Conservation (phyloP, 2,888 invertebrate genomes). For the Dryococelus australis region DNA sequence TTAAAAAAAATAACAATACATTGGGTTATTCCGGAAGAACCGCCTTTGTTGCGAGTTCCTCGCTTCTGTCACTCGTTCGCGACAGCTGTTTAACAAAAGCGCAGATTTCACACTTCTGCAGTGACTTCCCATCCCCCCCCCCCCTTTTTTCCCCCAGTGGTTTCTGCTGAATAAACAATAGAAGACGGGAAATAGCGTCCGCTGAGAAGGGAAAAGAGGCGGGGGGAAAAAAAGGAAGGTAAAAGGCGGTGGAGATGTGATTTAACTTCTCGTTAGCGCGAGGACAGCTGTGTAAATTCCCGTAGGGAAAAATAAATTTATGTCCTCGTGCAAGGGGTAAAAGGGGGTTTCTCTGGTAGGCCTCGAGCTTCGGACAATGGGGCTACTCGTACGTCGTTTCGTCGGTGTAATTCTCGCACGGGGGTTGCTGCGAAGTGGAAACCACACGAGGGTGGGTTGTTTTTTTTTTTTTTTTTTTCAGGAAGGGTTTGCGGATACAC, state of each 20-base stretch:
- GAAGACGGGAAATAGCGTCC: background rate
- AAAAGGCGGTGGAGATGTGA: background rate
- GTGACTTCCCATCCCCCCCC: background rate
- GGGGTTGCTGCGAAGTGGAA: background rate
- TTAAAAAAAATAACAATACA: too few species aligned
- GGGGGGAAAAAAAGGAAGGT: background rate
- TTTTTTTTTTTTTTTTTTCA: too few species aligned
- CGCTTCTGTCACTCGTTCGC: background rate
- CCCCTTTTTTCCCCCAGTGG: too few species aligned
- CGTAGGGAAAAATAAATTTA: background rate
- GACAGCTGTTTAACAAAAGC: background rate
- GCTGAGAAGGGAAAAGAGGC: background rate
- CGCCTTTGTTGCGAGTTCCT: too few species aligned
- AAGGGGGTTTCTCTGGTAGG: background rate
- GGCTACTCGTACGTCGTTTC: background rate
- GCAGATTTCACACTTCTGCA: background rate
- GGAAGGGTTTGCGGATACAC: too few species aligned
- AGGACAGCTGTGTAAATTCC: background rate
- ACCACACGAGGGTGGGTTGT: background rate
- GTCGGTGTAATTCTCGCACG: background rate
- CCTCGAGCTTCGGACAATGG: background rate
- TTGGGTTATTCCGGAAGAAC: too few species aligned
- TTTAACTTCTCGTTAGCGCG: slow-evolving; percentile 10
- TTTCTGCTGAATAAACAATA: background rate
- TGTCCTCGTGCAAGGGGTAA: background rate